phyloP scores from a whole-genome alignment of 1,140 invertebrate species.

The Platyscapa corneri region DNA sequence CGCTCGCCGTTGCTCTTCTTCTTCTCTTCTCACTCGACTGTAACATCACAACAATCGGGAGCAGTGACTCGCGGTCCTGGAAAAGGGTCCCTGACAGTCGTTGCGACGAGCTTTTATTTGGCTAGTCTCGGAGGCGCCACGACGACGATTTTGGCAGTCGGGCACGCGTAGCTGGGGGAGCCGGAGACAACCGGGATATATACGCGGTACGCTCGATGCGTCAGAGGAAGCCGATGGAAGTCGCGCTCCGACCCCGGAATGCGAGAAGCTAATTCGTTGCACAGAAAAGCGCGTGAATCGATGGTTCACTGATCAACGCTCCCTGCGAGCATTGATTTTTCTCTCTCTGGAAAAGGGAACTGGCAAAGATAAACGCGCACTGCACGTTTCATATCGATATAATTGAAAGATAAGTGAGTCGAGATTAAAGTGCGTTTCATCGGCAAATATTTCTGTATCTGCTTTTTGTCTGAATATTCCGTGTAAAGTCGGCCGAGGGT shows the following conservation, averaged over 20 bases:
- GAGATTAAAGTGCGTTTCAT: background rate
- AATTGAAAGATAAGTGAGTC: conserved; percentile 9
- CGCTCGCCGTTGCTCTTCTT: background rate
- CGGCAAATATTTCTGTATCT: background rate
- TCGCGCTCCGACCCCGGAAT: background rate
- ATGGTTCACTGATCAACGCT: background rate
- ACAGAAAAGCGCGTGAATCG: conserved; percentile 10
- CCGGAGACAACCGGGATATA: background rate
- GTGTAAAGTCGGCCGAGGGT: too few species aligned
- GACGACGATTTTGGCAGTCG: conserved; percentile 27
- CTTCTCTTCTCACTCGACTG: background rate
- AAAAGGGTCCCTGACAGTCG: background rate
- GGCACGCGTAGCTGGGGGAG: background rate
- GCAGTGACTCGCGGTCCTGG: background rate
- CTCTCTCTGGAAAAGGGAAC: background rate
- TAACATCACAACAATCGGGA: too few species aligned
- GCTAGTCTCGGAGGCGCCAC: conserved; percentile 46
- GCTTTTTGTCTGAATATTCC: background rate
- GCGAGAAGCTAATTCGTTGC: conserved; percentile 9
- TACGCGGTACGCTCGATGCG: background rate
- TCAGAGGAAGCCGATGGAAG: background rate
- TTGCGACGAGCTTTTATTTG: conserved; percentile 45
- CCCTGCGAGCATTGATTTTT: conserved; percentile 43
- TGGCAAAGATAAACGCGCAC: background rate
- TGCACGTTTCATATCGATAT: background rate